A percentile compares a stretch with the other conserved stretches of the same genome.
Evolutionary conservation across 2,888 invertebrate species (phyloP).

Genomic region (Thelaira solivaga): DNA sequence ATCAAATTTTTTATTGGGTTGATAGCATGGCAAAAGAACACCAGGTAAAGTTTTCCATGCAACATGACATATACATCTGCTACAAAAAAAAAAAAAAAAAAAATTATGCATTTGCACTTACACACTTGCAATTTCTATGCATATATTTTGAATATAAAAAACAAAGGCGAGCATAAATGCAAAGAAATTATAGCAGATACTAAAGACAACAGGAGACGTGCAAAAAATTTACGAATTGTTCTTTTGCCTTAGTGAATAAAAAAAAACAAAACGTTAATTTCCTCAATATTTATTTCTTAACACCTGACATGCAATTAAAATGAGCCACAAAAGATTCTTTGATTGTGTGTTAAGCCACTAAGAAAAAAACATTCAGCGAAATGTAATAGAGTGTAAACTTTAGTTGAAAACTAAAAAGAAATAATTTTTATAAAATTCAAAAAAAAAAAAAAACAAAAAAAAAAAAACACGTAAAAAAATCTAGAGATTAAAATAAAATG

Average conservation of each 20-base stretch:
- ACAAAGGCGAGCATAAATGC: too few species aligned
- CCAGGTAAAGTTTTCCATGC: too few species aligned
- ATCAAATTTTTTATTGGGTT: too few species aligned
- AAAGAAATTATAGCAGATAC: too few species aligned
- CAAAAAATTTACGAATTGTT: too few species aligned
- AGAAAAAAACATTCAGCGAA: slow-evolving; percentile 36
- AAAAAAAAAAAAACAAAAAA: slow-evolving; percentile 10
- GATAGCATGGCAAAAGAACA: too few species aligned
- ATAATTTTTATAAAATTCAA: slow-evolving; percentile 14
- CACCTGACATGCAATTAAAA: slow-evolving; percentile 32
- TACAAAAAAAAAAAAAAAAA: too few species aligned
- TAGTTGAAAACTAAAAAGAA: neutral
- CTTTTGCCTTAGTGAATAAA: neutral
- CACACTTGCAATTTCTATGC: too few species aligned
- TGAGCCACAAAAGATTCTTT: slow-evolving; percentile 54
- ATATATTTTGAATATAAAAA: too few species aligned
- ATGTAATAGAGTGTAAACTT: neutral
- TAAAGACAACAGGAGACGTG: too few species aligned
- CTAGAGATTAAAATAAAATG: neutral
- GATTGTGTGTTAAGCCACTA: slow-evolving; percentile 32
- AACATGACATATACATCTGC: too few species aligned
- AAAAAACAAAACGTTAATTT: slow-evolving; percentile 15
- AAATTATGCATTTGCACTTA: too few species aligned
- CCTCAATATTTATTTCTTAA: slow-evolving; percentile 39
- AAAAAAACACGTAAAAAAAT: neutral